Evolutionary conservation across 30 jellyfish, hydroid and myxozoan species (phyloP).

Genomic region (Clytia hemisphaerica): DNA sequence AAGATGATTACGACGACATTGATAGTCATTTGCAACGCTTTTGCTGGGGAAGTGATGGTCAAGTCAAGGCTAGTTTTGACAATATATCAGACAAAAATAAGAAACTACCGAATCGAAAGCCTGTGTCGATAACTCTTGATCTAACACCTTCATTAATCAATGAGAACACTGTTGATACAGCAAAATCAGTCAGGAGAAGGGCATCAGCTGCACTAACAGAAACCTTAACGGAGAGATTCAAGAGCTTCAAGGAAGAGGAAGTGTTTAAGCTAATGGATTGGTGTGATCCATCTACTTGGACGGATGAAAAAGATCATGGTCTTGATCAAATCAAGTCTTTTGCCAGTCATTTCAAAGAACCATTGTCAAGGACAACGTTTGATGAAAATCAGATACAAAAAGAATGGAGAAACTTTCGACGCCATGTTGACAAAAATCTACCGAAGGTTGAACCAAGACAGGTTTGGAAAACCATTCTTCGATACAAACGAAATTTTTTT

Average conservation of each 20-base stretch:
- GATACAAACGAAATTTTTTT: not conserved
- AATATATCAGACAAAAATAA: not conserved
- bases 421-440: not conserved
- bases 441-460: not conserved
- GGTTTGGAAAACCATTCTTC: not conserved
- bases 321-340: not conserved
- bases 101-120: not conserved
- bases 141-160: not conserved
- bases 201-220: not conserved
- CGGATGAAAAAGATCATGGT: not conserved
- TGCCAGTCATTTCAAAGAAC: not conserved
- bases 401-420: not conserved
- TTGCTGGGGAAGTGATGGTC: not conserved
- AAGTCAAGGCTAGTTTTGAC: not conserved
- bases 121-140: not conserved
- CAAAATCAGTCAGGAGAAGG: not conserved
- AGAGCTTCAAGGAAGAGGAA: not conserved
- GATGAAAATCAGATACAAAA: not conserved
- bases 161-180: not conserved
- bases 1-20: not conserved
- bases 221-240: not conserved
- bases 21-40: not conserved
- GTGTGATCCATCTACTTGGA: not conserved
- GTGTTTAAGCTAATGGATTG: not conserved
- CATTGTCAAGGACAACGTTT: not conserved